Evolutionary conservation across 2,888 invertebrate genomes (phyloP), one percentile per base, ranked within the genome.

Genomic region (Arctia plantaginis): DNA sequence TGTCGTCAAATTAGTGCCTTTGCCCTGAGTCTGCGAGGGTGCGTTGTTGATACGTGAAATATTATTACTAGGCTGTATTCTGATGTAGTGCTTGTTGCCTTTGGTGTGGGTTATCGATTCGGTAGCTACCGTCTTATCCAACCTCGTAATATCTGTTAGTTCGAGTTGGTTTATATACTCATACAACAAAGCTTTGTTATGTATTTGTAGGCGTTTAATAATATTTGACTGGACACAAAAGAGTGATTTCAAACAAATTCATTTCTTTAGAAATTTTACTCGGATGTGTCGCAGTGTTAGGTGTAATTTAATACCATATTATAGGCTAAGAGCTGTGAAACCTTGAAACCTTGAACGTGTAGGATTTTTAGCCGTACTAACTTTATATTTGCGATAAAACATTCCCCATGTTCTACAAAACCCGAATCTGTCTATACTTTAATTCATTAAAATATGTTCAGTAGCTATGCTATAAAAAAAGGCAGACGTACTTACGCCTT

Each of bases 1-100:
- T 81, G 84, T 85, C 84, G 77, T 82, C 85, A 77, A 83, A 85
- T 85, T 85, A 85, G 85, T 82, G 82, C 80, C 77, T 72, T n/a
- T 65, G 75, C 72, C 74, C 71, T 68, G 69, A 73, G 55, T 71
- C 39, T 68, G 69, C 70, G 69, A 68, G 72, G 72, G 83, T 75
- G 76, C 66, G 71, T 72, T 70, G 80, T 75, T 84, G 73, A 66
- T 77, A 75, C 77, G 80, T 79, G 71, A 83, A 79, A 83, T 85
- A 83, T 85, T 77, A 76, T 83, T 84, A 85, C 81, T 85, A 81
- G 77, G 72, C 76, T 74, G 78, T 69, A 62, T 69, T 51, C n/a
- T 59, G 20, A 27, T 47, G 47, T 66, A 69, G 33, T 62, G 30
- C 62, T 62, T 62, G 39, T n/a, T 41, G 59, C 15, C n/a, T 55